A percentile compares a stretch with the other conserved stretches of the same genome.
Conservation (phyloP, 2,888 invertebrate genomes). For the Eilema caniola region DNA sequence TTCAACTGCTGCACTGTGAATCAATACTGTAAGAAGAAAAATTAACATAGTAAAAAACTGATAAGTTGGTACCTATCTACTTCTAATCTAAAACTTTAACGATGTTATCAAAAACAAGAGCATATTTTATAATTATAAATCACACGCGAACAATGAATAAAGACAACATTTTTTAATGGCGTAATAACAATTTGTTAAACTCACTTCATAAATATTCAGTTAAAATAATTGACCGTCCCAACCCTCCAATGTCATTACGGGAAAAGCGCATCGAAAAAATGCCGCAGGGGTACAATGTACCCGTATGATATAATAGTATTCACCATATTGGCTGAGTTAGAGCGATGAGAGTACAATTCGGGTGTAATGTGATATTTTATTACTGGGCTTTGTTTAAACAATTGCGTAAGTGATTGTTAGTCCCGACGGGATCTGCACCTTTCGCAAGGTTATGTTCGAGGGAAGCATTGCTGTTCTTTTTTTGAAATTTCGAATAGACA, state of each 20-base stretch:
- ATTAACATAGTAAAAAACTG: too few species aligned
- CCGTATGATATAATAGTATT: conserved; percentile 54
- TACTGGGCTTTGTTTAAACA: conserved; percentile 83
- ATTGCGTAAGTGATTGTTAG: conserved; percentile 85
- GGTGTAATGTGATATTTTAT: conserved; percentile 83
- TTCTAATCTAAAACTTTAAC: too few species aligned
- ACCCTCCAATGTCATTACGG: conserved; percentile 52
- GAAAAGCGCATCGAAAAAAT: conserved; percentile 54
- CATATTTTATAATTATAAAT: neutral
- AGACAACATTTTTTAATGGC: neutral
- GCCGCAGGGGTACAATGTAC: conserved; percentile 45
- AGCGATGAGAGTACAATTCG: conserved; percentile 73
- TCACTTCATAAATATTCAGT: conserved; percentile 35
- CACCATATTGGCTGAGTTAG: conserved; percentile 71
- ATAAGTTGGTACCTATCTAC: too few species aligned
- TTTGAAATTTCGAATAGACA: conserved; percentile 3
- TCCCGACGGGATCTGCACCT: conserved; percentile 71
- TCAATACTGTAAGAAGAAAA: too few species aligned
- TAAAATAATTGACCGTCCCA: conserved; percentile 51
- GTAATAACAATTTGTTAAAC: conserved; percentile 36
- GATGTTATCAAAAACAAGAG: neutral
- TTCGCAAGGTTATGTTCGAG: conserved; percentile 56
- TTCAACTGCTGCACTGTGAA: too few species aligned
- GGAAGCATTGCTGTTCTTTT: conserved; percentile 39
- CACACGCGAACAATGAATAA: neutral